phyloP scores from a whole-genome alignment of 2,888 invertebrate species.

The Cosmia pyralina region DNA sequence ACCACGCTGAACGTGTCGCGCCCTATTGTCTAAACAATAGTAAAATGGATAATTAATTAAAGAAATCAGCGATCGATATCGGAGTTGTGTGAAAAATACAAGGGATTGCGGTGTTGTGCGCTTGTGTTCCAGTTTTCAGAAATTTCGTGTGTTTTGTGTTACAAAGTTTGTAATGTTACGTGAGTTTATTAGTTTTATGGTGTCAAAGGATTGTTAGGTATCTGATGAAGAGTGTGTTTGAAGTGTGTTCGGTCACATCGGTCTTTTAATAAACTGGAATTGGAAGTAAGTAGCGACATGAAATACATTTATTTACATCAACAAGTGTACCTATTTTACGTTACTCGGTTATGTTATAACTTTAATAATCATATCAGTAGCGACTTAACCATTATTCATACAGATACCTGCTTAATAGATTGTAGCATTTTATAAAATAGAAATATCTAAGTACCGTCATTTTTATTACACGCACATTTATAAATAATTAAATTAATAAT shows the following conservation, averaged over 20 bases:
- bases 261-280: neutral
- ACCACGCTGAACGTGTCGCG: slow-evolving; percentile 82
- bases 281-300: slow-evolving; percentile 30
- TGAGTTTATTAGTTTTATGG: slow-evolving; percentile 14
- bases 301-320: neutral
- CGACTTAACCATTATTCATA: neutral
- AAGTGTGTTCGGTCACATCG: neutral
- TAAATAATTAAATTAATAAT: neutral
- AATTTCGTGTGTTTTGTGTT: slow-evolving; percentile 26
- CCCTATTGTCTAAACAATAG: slow-evolving; percentile 74
- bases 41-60: slow-evolving; percentile 64
- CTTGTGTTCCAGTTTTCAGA: slow-evolving; percentile 48
- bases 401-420: neutral
- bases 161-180: slow-evolving; percentile 29
- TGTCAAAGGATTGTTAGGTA: neutral
- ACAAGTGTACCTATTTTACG: neutral
- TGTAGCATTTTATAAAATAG: neutral
- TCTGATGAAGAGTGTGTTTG: slow-evolving; percentile 24
- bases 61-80: slow-evolving; percentile 28
- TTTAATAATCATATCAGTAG: neutral
- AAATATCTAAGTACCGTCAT: too few species aligned
- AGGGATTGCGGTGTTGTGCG: slow-evolving; percentile 42
- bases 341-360: neutral
- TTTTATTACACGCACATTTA: neutral
- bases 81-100: slow-evolving; percentile 25